Evolutionary conservation across 2,113 vertebrate species (phyloP).

Genomic region (Pandion haliaetus): DNA sequence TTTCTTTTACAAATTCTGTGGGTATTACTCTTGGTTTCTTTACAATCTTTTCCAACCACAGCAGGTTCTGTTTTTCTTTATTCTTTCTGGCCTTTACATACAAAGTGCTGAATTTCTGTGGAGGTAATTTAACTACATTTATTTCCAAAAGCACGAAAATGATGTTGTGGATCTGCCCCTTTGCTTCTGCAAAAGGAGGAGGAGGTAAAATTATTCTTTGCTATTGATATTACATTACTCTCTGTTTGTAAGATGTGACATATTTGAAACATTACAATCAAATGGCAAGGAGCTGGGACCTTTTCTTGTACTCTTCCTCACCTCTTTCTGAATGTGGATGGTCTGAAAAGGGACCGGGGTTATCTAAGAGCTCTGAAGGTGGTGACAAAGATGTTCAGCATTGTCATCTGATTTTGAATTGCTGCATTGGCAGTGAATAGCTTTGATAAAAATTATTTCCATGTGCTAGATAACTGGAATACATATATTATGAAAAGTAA

Average conservation of each 20-base stretch:
- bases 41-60: not conserved
- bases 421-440: not conserved
- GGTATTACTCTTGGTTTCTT: not conserved
- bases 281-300: not conserved
- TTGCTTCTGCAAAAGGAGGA: not conserved
- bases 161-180: not conserved
- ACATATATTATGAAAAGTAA: rapidly evolving
- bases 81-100: not conserved
- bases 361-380: not conserved
- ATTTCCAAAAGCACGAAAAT: not conserved
- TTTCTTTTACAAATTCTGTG: not conserved
- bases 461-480: not conserved
- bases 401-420: not conserved
- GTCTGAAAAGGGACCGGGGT: rapidly evolving
- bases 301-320: not conserved
- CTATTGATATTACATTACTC: not conserved
- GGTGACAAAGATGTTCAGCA: not conserved
- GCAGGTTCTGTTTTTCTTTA: not conserved
- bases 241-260: not conserved
- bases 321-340: not conserved
- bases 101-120: not conserved
- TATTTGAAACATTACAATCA: not conserved
- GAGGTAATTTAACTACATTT: not conserved
- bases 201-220: not conserved
- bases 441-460: not conserved